Conservation (phyloP, 2,888 invertebrate species). For the Drosophila demipolita region DNA sequence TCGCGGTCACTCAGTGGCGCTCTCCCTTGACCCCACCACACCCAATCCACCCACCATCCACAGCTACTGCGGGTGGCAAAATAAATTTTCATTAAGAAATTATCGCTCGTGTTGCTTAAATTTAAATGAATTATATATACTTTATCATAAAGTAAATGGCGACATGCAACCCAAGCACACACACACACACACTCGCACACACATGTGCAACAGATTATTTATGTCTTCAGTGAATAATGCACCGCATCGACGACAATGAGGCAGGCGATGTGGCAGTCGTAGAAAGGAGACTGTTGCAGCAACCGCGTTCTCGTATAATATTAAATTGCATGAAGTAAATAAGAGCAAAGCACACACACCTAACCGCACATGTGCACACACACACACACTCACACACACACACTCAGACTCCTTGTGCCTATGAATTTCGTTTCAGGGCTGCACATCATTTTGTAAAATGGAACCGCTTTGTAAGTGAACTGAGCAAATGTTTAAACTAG, state of each 20-base stretch:
- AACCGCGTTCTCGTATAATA: slow-evolving; percentile 53
- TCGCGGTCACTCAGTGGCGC: not conserved
- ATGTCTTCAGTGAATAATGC: slow-evolving; percentile 67
- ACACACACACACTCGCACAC: slow-evolving; percentile 16
- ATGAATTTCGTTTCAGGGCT: slow-evolving; percentile 34
- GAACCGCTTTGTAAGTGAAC: slow-evolving; percentile 26
- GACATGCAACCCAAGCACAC: slow-evolving; percentile 38
- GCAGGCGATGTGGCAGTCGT: not conserved
- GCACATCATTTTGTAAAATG: slow-evolving; percentile 12
- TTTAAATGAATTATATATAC: slow-evolving; percentile 74
- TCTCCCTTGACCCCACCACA: not conserved
- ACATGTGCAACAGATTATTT: slow-evolving; percentile 76
- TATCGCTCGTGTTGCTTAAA: slow-evolving; percentile 70
- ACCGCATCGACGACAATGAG: slow-evolving; percentile 24
- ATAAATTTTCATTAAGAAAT: slow-evolving; percentile 68
- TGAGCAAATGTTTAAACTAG: slow-evolving; percentile 10
- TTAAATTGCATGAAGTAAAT: slow-evolving; percentile 74
- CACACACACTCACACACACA: slow-evolving; percentile 19
- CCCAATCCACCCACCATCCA: not conserved
- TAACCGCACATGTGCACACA: slow-evolving; percentile 4
- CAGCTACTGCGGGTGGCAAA: slow-evolving; percentile 2
- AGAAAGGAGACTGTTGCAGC: slow-evolving; percentile 3
- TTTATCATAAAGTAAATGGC: slow-evolving; percentile 64
- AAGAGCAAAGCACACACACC: slow-evolving; percentile 47
- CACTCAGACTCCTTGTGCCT: slow-evolving; percentile 16